Conservation (phyloP, 2,797 vertebrate genomes). For the Lutjanus argentimaculatus region DNA sequence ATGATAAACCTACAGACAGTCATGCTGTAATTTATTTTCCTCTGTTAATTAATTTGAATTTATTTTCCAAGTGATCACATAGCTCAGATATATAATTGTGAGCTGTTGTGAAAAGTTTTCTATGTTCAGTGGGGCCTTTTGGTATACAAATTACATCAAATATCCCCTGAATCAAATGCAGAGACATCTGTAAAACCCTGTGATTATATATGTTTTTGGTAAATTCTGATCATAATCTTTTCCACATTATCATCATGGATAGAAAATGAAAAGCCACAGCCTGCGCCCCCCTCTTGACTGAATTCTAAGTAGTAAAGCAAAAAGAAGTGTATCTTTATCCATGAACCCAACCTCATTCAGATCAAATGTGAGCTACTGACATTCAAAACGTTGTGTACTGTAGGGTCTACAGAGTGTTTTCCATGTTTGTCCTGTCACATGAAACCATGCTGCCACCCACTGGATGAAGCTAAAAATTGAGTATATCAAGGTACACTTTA, state of each 20-base stretch:
- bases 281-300: not conserved
- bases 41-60: not conserved
- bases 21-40: not conserved
- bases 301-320: not conserved
- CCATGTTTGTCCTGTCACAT: not conserved
- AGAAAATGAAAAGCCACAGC: not conserved
- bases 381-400: not conserved
- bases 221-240: not conserved
- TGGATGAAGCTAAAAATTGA: constrained; percentile 50
- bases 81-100: not conserved
- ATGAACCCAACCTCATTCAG: constrained; percentile 13
- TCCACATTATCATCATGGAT: not conserved
- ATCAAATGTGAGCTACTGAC: constrained; percentile 11
- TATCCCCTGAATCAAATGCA: not conserved
- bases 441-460: constrained; percentile 70
- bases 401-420: constrained; percentile 13
- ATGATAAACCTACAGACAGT: not conserved
- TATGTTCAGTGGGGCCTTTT: not conserved
- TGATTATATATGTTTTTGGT: not conserved
- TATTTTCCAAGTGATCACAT: not conserved
- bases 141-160: not conserved
- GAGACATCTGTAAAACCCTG: not conserved
- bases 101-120: not conserved
- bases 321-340: not conserved
- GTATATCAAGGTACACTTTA: not conserved